These are phyloP conservation scores for Belonocnema kinseyi DNA, from an alignment of 1,140 invertebrate genomes.

Conservation along the genomic window DNA sequence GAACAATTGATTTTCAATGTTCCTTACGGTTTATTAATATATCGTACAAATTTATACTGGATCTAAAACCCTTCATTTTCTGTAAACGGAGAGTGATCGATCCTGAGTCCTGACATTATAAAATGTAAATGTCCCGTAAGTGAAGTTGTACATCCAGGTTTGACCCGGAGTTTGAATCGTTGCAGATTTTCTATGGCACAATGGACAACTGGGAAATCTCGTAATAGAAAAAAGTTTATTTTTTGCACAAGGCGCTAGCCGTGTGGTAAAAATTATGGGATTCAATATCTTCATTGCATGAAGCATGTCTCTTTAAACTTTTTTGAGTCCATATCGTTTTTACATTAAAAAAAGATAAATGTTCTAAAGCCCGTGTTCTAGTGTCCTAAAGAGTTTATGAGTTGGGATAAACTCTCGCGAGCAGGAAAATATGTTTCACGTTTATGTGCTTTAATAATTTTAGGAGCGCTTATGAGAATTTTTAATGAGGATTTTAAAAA, in stretches of 20 bases:
- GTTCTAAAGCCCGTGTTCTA: too few species aligned
- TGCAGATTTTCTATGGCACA: constrained; percentile 20
- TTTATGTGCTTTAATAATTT: too few species aligned
- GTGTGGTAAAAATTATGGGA: neutral
- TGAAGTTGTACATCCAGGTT: neutral
- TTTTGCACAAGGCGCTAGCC: neutral
- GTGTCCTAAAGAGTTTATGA: too few species aligned
- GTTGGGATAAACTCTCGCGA: too few species aligned
- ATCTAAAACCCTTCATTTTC: too few species aligned
- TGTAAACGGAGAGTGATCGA: too few species aligned
- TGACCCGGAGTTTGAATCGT: constrained; percentile 5
- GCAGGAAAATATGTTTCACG: too few species aligned
- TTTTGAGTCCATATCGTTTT: neutral
- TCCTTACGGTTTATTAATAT: too few species aligned
- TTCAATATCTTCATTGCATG: neutral
- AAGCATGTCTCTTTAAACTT: neutral
- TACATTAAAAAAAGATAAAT: neutral
- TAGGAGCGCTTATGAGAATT: too few species aligned
- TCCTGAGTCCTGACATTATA: neutral
- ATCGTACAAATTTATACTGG: too few species aligned
- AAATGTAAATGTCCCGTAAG: constrained; percentile 5
- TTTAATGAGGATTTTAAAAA: too few species aligned
- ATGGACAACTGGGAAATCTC: constrained; percentile 3
- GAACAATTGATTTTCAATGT: too few species aligned
- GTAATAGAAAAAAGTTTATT: constrained; percentile 4